Evolutionary conservation across 2,797 vertebrate genomes (phyloP), one percentile per base, ranked within the genome.

Genomic region (Takifugu rubripes): DNA sequence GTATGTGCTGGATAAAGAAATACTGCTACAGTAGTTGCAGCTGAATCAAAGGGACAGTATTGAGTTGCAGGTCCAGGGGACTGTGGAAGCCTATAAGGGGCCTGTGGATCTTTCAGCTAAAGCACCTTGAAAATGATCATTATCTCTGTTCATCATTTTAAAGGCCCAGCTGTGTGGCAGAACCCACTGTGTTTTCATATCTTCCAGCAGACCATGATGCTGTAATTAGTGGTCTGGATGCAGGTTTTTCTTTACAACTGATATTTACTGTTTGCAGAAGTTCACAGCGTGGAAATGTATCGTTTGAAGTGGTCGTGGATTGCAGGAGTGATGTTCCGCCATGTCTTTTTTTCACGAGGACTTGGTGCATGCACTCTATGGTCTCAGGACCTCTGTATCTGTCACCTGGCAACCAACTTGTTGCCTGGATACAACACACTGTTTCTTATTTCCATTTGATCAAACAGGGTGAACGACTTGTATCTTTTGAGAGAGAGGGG

Each of bases 401-500:
- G 88, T 91, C 90, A 91, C 91, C 86, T 90, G 87, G 91, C 90
- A 92, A 91, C 91, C 42, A 72, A 83, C 72, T 67, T 87, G 90
- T 92, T 91, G 91, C 91, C 84, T 88, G 82, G 90, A 87, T 89
- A 92, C 89, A 63, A 87, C 74, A 75, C 53, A 53, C 67, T 64
- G 78, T 84, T 86, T 76, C 84, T 77, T 69, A 71, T 86, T 85
- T 85, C 68, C 56, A 78, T 50, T 59, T 70, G 79, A 86, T 88
- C 64, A 84, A 81, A 85, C 56, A 54, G 70, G 69, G 64, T 74
- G 70, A 85, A 82, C 79, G 71, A 71, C 63, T 66, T 63, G 73
- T 56, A 56, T 75, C 56, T 74, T 45, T 70, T 51, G 5, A 48
- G 52, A 36, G 31, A 12, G 40, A 49, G 50, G 10, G 10, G 16